Conservation (phyloP, 2,888 invertebrate species). For the Pachymerium ferrugineum region DNA sequence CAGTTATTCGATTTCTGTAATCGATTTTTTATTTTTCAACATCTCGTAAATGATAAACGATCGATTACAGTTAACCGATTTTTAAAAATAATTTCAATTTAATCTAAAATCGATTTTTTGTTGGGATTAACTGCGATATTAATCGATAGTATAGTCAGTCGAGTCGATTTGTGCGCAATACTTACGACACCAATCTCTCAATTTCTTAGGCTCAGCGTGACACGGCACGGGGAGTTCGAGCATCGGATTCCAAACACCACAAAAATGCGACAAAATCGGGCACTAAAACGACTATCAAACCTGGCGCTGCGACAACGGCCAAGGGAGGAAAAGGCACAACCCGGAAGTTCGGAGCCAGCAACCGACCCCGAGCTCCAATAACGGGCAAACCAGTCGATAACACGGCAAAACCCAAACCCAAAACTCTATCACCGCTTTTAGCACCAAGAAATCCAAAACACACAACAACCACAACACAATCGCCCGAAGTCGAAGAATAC, state of each 20-base stretch:
- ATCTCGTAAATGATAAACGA: too few relatives aligned
- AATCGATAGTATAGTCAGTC: too few relatives aligned
- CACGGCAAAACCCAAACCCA: constrained; percentile 11
- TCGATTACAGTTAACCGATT: too few relatives aligned
- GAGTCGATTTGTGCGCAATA: too few relatives aligned
- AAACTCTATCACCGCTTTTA: constrained; percentile 11
- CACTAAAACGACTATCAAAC: neutral
- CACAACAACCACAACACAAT: neutral
- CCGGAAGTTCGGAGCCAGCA: neutral
- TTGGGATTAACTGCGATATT: too few relatives aligned
- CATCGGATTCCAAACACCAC: neutral
- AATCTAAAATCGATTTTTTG: too few relatives aligned
- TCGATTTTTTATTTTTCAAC: neutral
- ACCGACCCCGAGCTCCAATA: constrained; percentile 20
- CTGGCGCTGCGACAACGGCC: neutral
- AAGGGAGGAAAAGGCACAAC: neutral
- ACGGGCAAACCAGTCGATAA: constrained; percentile 3
- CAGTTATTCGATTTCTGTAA: neutral
- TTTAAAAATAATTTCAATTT: neutral
- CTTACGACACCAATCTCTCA: too few relatives aligned
- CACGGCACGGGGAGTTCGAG: neutral
- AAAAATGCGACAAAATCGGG: neutral
- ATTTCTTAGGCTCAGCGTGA: neutral
- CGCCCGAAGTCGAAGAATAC: neutral
- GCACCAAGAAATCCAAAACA: constrained; percentile 26